Evolutionary conservation across 2,888 invertebrate genomes (phyloP).

Genomic region (Dioctria linearis): DNA sequence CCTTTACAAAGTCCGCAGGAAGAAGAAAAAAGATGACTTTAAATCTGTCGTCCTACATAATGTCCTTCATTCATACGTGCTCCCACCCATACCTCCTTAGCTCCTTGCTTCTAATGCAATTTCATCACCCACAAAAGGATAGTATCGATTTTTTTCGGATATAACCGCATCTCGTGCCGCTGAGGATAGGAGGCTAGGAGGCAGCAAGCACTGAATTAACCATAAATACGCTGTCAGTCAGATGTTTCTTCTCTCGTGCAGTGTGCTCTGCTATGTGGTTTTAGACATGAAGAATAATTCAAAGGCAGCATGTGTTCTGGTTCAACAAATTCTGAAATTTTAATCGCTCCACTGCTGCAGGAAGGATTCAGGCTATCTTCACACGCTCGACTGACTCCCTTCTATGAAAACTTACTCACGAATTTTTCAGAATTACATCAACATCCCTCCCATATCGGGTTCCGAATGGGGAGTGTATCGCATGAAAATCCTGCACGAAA

Average conservation of each 20-base stretch:
- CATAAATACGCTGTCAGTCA: slow-evolving; percentile 44
- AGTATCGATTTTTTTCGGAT: slow-evolving; percentile 34
- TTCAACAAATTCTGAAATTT: slow-evolving; percentile 48
- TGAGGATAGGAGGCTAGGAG: neutral
- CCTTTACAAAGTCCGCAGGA: no score
- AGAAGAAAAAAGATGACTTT: no score
- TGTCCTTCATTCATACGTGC: no score
- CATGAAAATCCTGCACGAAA: no score
- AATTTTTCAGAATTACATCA: neutral
- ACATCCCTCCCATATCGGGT: no score
- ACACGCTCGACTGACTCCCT: slow-evolving; percentile 21
- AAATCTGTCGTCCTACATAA: no score
- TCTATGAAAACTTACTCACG: neutral
- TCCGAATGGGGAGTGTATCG: no score
- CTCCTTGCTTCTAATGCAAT: slow-evolving; percentile 12
- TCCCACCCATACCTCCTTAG: neutral
- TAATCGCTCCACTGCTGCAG: slow-evolving; percentile 26
- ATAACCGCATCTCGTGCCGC: neutral
- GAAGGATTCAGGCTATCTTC: slow-evolving; percentile 29
- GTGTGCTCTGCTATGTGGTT: slow-evolving; percentile 7
- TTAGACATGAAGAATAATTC: slow-evolving; percentile 39
- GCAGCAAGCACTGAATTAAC: slow-evolving; percentile 33
- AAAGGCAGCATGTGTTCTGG: slow-evolving; percentile 48
- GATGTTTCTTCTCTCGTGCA: slow-evolving; percentile 20
- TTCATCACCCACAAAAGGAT: neutral